Evolutionary conservation across 2,797 vertebrate species (phyloP), one percentile per base, ranked within the genome.

Genomic region (Periparus ater): DNA sequence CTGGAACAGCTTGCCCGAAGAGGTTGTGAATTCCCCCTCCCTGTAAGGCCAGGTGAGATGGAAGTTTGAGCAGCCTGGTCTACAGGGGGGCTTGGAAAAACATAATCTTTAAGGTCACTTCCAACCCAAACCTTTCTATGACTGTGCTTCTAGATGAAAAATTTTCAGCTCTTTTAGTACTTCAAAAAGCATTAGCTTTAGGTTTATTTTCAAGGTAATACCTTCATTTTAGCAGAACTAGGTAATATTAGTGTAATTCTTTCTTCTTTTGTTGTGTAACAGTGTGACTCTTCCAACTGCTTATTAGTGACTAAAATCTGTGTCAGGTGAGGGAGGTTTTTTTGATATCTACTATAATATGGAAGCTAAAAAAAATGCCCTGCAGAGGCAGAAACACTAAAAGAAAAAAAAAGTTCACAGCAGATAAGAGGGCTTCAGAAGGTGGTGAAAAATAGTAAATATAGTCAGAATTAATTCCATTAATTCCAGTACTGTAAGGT

Each of bases 11-110:
- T 40, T 84, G 18, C 29, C 10, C 29, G 25, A 50, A n/a, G 45
- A 45, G 2, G 16, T 0, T 34, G 34, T 63, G 47, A 23, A 26
- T 55, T 11, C 2, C 11, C 9, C 7, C 2, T 80, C 12, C 19
- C 22, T 58, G 13, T 8, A 38, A 72, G 29, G 20, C 7, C 44
- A 14, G 21, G 18, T 1, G 44, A 27, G 8, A 27, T 3, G 18
- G 8, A 30, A 10, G 2, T 40, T 53, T 48, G 32, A 53, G 48
- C 19, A 76, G 8, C 25, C 25, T 76, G 20, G 3, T 27, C 34
- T 40, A 14, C 18, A 67, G n/a, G 15, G 8, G 14, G 7, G 3
- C 26, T 61, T 67, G 25, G 34, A 61, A 48, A 29, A 16, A 67
- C 6, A 8, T 19, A n/a, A 16, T 74, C n/a, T 67, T 74, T 54